phyloP scores from a whole-genome alignment of 2,113 vertebrate genomes.

The Telmatochromis sp. region DNA sequence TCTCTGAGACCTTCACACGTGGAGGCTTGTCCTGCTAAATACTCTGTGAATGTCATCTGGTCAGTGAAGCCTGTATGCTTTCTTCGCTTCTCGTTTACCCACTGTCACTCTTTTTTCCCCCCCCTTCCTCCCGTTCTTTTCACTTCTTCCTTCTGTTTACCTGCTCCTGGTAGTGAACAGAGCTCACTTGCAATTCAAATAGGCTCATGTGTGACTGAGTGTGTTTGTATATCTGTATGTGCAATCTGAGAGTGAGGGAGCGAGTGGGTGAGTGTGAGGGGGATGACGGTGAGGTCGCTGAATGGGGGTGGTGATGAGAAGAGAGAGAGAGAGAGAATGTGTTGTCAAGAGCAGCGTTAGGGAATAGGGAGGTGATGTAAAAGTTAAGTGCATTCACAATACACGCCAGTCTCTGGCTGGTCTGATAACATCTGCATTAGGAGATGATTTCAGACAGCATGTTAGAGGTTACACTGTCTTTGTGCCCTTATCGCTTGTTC shows the following conservation, averaged over 20 bases:
- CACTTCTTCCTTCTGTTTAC: slow-evolving; percentile 33
- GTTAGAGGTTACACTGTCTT: slow-evolving; percentile 48
- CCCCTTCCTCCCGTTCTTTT: neutral
- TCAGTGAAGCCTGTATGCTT: neutral
- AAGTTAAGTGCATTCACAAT: slow-evolving; percentile 43
- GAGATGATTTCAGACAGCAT: neutral
- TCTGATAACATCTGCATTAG: slow-evolving; percentile 43
- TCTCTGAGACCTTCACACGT: slow-evolving; percentile 32
- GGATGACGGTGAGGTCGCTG: slow-evolving; percentile 50
- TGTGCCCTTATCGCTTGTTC: slow-evolving; percentile 24
- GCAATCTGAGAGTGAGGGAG: slow-evolving; percentile 51
- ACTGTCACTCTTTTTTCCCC: neutral
- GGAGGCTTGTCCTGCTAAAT: slow-evolving; percentile 38
- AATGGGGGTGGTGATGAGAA: slow-evolving; percentile 43
- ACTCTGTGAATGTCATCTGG: slow-evolving; percentile 44
- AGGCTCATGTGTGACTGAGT: slow-evolving; percentile 44
- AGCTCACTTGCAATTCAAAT: slow-evolving; percentile 59
- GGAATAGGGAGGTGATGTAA: slow-evolving; percentile 21
- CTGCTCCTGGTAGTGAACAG: slow-evolving; percentile 27
- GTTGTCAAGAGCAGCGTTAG: slow-evolving; percentile 1
- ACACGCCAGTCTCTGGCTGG: neutral
- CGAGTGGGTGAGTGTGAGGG: slow-evolving; percentile 50
- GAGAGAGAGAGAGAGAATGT: neutral
- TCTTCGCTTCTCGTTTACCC: neutral
- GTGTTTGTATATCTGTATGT: slow-evolving; percentile 41